These are phyloP conservation scores for Catocala sponsa DNA, from an alignment of 2,888 invertebrate genomes.

Conservation along the genomic window DNA sequence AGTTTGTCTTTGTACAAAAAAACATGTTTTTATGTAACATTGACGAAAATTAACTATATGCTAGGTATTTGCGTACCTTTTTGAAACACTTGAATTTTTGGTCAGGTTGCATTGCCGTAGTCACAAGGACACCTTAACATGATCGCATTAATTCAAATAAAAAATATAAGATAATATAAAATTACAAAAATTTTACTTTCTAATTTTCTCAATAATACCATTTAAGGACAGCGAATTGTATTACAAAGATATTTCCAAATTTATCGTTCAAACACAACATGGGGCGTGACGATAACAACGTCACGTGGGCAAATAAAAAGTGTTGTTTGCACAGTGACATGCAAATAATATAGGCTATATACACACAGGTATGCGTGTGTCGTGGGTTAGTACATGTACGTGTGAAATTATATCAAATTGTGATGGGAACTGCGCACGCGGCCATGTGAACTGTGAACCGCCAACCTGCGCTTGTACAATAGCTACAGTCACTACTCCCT, in stretches of 20 bases:
- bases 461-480: conserved; percentile 46
- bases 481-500: conserved; percentile 40
- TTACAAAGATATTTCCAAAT: conserved; percentile 16
- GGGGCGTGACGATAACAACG: conserved; percentile 42
- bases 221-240: not conserved
- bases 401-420: conserved; percentile 75
- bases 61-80: too few relatives aligned
- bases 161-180: too few relatives aligned
- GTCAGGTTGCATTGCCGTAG: too few relatives aligned
- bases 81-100: too few relatives aligned
- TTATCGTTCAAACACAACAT: conserved; percentile 27
- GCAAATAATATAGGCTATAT: conserved; percentile 49
- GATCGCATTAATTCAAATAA: too few relatives aligned
- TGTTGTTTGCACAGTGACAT: conserved; percentile 47
- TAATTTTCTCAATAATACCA: too few relatives aligned
- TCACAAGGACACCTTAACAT: too few relatives aligned
- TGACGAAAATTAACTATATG: too few relatives aligned
- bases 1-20: too few relatives aligned
- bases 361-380: conserved; percentile 8
- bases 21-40: too few relatives aligned
- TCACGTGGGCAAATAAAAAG: conserved; percentile 64
- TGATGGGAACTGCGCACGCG: conserved; percentile 39
- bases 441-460: conserved; percentile 53
- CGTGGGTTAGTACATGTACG: conserved; percentile 39
- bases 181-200: too few relatives aligned